phyloP scores from a whole-genome alignment of 2,797 vertebrate genomes.

The Pogoniulus pusillus region DNA sequence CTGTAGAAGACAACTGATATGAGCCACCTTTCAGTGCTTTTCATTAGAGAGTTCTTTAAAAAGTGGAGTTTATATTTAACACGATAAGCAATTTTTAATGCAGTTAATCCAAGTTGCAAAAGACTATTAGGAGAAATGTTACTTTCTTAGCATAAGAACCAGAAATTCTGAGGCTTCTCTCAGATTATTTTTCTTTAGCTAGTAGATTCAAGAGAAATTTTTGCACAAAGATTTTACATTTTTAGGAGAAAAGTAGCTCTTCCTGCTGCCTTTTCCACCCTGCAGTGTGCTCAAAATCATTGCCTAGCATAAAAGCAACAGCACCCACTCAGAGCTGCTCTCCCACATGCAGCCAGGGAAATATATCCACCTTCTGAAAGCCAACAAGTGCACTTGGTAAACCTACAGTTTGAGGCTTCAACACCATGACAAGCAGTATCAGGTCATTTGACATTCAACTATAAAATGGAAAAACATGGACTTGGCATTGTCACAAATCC shows the following conservation, averaged over 20 bases:
- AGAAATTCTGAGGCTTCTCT: neutral
- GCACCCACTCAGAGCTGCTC: neutral
- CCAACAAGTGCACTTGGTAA: neutral
- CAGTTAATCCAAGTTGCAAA: neutral
- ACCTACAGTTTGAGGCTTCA: neutral
- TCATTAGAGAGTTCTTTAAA: neutral
- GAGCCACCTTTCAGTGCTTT: neutral
- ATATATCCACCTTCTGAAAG: neutral
- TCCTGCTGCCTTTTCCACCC: neutral
- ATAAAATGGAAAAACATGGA: neutral
- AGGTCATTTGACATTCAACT: neutral
- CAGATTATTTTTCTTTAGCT: too few species aligned
- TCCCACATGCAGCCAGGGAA: neutral
- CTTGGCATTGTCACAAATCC: neutral
- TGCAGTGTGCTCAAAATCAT: neutral
- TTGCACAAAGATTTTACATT: neutral
- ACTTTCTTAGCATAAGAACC: neutral
- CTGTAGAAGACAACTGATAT: neutral
- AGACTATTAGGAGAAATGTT: neutral
- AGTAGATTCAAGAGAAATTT: neutral
- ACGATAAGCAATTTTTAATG: neutral
- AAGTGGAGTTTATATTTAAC: neutral
- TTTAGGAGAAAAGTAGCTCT: neutral
- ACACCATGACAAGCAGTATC: neutral
- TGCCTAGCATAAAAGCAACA: neutral